Percentiles rank a stretch among this genome's conserved stretches.
phyloP scores from a whole-genome alignment of 2,888 invertebrate species.

The Tetropium fuscum region DNA sequence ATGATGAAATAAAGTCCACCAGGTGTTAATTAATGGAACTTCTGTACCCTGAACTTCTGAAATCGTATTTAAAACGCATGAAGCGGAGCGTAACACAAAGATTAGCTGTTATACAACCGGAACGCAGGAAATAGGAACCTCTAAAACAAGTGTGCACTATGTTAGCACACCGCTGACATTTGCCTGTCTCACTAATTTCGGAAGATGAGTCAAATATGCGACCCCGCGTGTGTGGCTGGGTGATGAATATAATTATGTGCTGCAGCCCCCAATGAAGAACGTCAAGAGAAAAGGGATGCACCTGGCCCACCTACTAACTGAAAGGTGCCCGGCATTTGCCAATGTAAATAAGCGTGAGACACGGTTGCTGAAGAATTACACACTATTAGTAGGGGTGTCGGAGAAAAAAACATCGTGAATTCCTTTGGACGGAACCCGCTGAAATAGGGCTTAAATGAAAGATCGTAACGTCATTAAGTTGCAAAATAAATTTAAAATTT shows the following conservation, averaged over 20 bases:
- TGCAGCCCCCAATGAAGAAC: conserved; percentile 20
- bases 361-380: no score
- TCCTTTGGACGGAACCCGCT: no score
- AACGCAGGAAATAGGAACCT: conserved; percentile 13
- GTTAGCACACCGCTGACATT: conserved; percentile 27
- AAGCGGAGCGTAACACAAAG: background rate
- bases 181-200: conserved; percentile 27
- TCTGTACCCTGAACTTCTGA: background rate
- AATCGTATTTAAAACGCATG: background rate
- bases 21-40: background rate
- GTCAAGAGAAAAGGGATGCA: conserved; percentile 29
- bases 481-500: no score
- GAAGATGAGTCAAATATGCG: conserved; percentile 34
- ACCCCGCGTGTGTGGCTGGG: conserved; percentile 42
- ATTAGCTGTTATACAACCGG: conserved; percentile 11
- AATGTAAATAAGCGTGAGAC: conserved; percentile 13
- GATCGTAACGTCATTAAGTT: no score
- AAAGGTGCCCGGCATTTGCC: conserved; percentile 23
- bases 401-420: no score
- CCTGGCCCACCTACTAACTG: conserved; percentile 39
- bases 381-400: no score
- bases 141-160: conserved; percentile 19
- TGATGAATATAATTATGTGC: conserved; percentile 33
- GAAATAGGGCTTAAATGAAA: no score
- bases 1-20: background rate